phyloP scores from a whole-genome alignment of 1,140 invertebrate genomes.

The Plectrocnemia conspersa region DNA sequence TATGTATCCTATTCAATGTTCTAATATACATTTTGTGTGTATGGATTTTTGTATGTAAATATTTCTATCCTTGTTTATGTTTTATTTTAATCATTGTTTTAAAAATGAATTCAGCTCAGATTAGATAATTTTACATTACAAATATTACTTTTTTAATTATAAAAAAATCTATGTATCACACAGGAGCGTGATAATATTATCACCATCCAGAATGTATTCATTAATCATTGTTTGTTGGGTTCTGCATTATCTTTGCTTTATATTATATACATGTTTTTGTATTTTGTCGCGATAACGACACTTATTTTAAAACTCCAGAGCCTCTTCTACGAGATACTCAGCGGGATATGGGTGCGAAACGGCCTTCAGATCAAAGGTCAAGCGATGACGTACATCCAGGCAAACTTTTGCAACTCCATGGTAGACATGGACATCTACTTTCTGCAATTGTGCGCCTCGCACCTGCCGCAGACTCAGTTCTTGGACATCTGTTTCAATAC shows the following conservation, averaged over 20 bases:
- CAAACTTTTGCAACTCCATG: conserved; percentile 98
- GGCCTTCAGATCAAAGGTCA: conserved; percentile 96
- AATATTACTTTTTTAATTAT: no score
- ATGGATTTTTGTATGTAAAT: no score
- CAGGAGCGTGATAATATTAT: no score
- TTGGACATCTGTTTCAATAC: conserved; percentile 83
- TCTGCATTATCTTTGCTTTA: neutral
- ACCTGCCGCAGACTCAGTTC: conserved; percentile 80
- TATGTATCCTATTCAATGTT: no score
- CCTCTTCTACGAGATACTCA: conserved; percentile 90
- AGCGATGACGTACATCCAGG: conserved; percentile 98
- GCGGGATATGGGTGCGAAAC: conserved; percentile 92
- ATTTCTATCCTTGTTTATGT: no score
- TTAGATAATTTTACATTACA: no score
- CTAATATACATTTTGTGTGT: no score
- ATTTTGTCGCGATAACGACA: conserved; percentile 9
- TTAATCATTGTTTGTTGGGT: no score
- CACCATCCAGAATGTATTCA: no score
- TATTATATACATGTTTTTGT: conserved; percentile 1
- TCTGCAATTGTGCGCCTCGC: conserved; percentile 85
- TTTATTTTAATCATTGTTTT: no score
- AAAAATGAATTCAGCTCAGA: no score
- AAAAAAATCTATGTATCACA: no score
- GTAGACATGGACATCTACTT: conserved; percentile 95
- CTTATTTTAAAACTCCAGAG: conserved; percentile 59